Conservation (phyloP, 2,797 vertebrate species). For the Schizopygopsis pylzovi region DNA sequence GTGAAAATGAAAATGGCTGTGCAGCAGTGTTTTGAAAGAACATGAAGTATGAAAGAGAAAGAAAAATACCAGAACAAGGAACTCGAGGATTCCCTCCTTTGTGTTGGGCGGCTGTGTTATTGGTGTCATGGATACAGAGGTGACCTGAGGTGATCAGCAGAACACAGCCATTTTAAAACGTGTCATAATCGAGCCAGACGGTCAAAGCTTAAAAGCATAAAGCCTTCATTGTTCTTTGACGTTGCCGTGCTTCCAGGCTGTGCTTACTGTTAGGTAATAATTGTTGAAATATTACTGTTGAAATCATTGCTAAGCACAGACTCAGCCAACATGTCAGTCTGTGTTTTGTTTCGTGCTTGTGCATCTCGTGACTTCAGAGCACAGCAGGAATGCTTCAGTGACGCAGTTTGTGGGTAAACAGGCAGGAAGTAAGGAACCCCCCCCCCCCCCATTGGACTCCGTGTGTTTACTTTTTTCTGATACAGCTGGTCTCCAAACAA, state of each 20-base stretch:
- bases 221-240: slow-evolving; percentile 48
- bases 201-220: slow-evolving; percentile 42
- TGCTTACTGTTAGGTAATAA: slow-evolving; percentile 36
- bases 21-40: slow-evolving; percentile 11
- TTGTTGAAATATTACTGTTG: neutral
- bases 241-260: slow-evolving; percentile 32
- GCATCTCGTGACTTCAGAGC: slow-evolving; percentile 27
- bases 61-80: slow-evolving; percentile 3
- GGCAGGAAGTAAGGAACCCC: slow-evolving; percentile 73
- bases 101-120: slow-evolving; percentile 51
- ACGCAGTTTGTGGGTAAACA: slow-evolving; percentile 71
- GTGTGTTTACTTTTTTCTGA: slow-evolving; percentile 70
- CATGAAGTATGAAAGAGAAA: neutral
- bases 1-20: neutral
- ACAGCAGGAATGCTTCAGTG: slow-evolving; percentile 65
- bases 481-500: slow-evolving; percentile 73
- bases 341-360: slow-evolving; percentile 13
- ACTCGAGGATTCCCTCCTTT: slow-evolving; percentile 45
- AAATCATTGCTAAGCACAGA: neutral
- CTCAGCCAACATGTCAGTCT: slow-evolving; percentile 5
- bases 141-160: slow-evolving; percentile 42
- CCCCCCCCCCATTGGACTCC: slow-evolving; percentile 37
- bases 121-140: slow-evolving; percentile 55
- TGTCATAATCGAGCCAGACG: slow-evolving; percentile 28
- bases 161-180: slow-evolving; percentile 36